Base-by-base conservation (phyloP, 2,888 invertebrate species). In the Drosophila subquinaria region DNA sequence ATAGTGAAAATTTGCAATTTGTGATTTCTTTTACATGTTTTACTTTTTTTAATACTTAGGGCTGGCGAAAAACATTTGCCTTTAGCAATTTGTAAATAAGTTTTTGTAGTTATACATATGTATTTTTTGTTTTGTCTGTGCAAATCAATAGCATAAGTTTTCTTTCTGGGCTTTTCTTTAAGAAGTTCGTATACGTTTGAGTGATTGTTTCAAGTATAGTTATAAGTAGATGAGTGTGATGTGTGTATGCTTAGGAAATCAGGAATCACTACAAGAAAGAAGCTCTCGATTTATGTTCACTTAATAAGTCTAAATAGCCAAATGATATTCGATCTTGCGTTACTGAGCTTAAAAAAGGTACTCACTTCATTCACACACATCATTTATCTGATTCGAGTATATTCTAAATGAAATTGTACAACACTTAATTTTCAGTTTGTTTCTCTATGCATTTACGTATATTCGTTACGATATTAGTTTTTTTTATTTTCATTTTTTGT, bases 121-220 rank as follows among this genome's bases (percentile, higher is more conserved):
- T 27, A 61, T 51, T 38, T 56, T 27, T 45, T 52, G 17, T 61
- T 57, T 51, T 45, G 30, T 45, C 63, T 70, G 73, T 82, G 89
- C 84, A 76, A 90, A 90, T 82, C 76, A 89, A 87, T 81, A 71
- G 69, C 74, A 75, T 79, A 75, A 73, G 68, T 70, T 43, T 59
- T 8, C 36, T 55, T 67, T 53, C 64, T 59, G 69, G 67, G 69
- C 30, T 73, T 82, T 82, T 84, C 84, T 84, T 84, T 70, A 48
- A 88, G 89, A 92, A 91, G 90, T 81, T 91, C 91, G 91, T 91
- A 91, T 91, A 91, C 91, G 76, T 90, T 89, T 84, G 82, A 79
- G 78, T 90, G 86, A 91, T 90, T 89, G 90, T 89, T 85, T 83
- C 72, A 65, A 82, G 79, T 85, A 79, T 85, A 80, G 42, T 76